Evolutionary conservation across 2,113 vertebrate genomes (phyloP), one percentile per base, ranked within the genome.

Genomic region (Anser cygnoides): DNA sequence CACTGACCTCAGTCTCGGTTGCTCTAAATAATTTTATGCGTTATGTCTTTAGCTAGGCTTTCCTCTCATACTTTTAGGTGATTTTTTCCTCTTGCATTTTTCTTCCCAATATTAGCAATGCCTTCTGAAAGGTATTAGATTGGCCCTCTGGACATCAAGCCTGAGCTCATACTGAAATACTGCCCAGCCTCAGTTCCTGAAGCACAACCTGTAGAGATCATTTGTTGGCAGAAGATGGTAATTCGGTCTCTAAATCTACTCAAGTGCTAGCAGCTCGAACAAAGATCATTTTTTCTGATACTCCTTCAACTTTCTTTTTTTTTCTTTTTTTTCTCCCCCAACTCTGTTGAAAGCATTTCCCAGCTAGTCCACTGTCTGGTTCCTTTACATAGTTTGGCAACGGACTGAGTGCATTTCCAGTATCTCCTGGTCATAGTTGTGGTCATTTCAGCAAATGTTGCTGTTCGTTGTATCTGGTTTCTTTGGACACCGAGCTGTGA

Each of bases 151-250:
- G 28, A 67, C 49, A 74, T 77, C 75, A 80, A 87, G 59, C 17
- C n/a, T 71, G 44, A 70, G 37, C 50, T 72, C 26, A 29, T 18
- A 68, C 18, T 46, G 59, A 86, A 94, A 66, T 62, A 70, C 15
- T 49, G 46, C 55, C 72, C 46, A 71, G 71, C 71, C 52, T 28
- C 3, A 49, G 29, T 29, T 82, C 54, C 62, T 86, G 43, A 90
- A 87, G 90, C 35, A 74, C 41, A 75, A 91, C 43, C 67, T 88
- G 31, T 88, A 92, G 72, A 63, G 37, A 57, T 74, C 13, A 35
- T 83, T 83, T 95, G 37, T 74, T 94, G 66, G 73, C 37, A 80
- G 15, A 15, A 52, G 39, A 74, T 21, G 67, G 46, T 59, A 84
- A 66, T 61, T 79, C 75, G 46, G 16, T 43, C 28, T 92, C 70